Conservation (phyloP, 2,797 vertebrate species). For the Spea hammondii region DNA sequence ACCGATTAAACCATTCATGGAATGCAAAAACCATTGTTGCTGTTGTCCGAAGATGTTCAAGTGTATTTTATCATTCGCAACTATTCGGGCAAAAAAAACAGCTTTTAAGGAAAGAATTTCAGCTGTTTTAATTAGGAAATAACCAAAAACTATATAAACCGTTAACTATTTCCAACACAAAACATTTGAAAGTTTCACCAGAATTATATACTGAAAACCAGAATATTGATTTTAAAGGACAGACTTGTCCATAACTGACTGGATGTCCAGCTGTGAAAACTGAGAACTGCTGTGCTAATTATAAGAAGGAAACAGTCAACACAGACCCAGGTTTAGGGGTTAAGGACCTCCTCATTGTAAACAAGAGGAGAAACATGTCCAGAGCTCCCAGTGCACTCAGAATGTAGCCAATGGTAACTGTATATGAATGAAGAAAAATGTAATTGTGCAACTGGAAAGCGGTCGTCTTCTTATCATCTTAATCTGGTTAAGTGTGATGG, state of each 20-base stretch:
- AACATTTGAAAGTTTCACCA: neutral
- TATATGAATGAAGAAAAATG: neutral
- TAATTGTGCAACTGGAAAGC: too few species aligned
- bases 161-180: neutral
- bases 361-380: conserved; percentile 14
- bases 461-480: too few species aligned
- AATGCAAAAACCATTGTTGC: conserved; percentile 16
- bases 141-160: neutral
- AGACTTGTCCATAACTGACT: neutral
- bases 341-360: conserved; percentile 14
- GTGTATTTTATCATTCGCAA: neutral
- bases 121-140: neutral
- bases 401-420: conserved; percentile 20
- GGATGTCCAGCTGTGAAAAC: conserved; percentile 19
- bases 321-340: conserved; percentile 9
- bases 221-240: conserved; percentile 4
- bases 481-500: too few species aligned
- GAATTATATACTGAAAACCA: conserved; percentile 3
- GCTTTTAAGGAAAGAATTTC: neutral
- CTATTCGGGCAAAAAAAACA: neutral
- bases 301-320: conserved; percentile 14
- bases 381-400: neutral
- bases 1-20: conserved; percentile 18
- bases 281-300: conserved; percentile 27
- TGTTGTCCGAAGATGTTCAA: neutral